A percentile compares a stretch with the other conserved stretches of the same genome.
phyloP scores from a whole-genome alignment of 2,888 invertebrate species.

The Apamea epomidion region DNA sequence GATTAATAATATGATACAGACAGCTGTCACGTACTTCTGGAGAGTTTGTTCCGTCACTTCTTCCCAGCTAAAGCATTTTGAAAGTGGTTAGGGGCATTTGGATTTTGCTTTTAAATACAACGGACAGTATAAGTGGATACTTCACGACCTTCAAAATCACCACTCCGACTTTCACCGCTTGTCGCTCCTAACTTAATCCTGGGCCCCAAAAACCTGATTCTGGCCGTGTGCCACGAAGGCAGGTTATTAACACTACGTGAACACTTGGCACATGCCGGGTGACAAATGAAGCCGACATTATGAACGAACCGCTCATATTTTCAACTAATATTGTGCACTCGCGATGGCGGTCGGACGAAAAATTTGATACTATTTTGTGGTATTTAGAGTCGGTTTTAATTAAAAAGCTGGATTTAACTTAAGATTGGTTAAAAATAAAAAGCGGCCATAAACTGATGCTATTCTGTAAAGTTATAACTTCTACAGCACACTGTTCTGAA shows the following conservation, averaged over 20 bases:
- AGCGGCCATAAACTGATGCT: neutral
- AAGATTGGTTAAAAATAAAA: neutral
- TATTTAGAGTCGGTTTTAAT: constrained; percentile 49
- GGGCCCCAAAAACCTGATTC: constrained; percentile 69
- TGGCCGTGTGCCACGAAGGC: constrained; percentile 84
- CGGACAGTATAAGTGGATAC: neutral
- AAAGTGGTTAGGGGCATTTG: too few relatives aligned
- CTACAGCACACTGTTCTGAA: neutral
- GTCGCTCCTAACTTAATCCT: constrained; percentile 51
- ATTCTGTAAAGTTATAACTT: neutral
- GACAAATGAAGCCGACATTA: constrained; percentile 88
- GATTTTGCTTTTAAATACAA: too few relatives aligned
- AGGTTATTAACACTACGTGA: constrained; percentile 85
- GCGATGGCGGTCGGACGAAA: constrained; percentile 51
- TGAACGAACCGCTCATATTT: constrained; percentile 81
- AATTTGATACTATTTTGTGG: constrained; percentile 54
- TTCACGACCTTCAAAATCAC: neutral
- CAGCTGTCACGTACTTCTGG: too few relatives aligned
- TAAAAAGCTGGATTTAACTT: constrained; percentile 32
- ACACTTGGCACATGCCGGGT: constrained; percentile 82
- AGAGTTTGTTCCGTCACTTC: too few relatives aligned
- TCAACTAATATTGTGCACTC: constrained; percentile 63
- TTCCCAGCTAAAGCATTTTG: too few relatives aligned
- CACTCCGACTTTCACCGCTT: neutral
- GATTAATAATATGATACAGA: neutral